phyloP scores from a whole-genome alignment of 1,140 invertebrate genomes.

The Spodoptera frugiperda region DNA sequence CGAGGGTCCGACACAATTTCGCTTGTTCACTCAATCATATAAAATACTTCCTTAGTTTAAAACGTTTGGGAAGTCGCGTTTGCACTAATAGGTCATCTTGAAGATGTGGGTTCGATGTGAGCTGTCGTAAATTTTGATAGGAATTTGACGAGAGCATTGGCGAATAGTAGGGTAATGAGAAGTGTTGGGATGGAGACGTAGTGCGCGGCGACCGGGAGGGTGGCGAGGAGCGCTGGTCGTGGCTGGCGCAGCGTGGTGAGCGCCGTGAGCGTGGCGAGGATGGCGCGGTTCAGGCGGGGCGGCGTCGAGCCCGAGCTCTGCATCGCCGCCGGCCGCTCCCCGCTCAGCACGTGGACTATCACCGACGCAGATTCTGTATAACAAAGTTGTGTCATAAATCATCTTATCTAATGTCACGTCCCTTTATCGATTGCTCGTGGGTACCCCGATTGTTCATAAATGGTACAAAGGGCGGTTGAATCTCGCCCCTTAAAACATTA shows the following conservation, averaged over 20 bases:
- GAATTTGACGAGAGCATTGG: constrained; percentile 38
- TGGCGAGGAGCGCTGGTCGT: constrained; percentile 51
- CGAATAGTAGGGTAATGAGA: constrained; percentile 38
- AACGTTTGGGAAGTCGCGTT: constrained; percentile 38
- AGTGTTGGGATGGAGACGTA: constrained; percentile 49
- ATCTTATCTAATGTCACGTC: constrained; percentile 23
- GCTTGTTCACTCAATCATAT: constrained; percentile 52
- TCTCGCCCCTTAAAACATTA: background rate
- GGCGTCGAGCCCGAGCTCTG: constrained; percentile 88
- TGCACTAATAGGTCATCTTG: constrained; percentile 56
- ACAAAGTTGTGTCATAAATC: constrained; percentile 50
- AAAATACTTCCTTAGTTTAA: constrained; percentile 46
- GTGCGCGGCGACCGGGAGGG: constrained; percentile 50
- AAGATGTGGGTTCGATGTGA: constrained; percentile 29
- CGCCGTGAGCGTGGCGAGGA: constrained; percentile 61
- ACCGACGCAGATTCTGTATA: constrained; percentile 88
- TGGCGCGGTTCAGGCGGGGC: constrained; percentile 66
- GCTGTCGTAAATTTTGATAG: constrained; percentile 32
- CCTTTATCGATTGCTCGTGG: constrained; percentile 16
- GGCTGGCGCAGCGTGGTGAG: constrained; percentile 58
- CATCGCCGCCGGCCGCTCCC: constrained; percentile 92
- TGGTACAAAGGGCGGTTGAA: constrained; percentile 7
- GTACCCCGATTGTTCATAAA: constrained; percentile 18
- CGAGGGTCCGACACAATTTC: constrained; percentile 47
- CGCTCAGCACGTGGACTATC: constrained; percentile 89